These are phyloP conservation scores for Psettodes erumei DNA, from an alignment of 2,113 vertebrate species.

Conservation along the genomic window DNA sequence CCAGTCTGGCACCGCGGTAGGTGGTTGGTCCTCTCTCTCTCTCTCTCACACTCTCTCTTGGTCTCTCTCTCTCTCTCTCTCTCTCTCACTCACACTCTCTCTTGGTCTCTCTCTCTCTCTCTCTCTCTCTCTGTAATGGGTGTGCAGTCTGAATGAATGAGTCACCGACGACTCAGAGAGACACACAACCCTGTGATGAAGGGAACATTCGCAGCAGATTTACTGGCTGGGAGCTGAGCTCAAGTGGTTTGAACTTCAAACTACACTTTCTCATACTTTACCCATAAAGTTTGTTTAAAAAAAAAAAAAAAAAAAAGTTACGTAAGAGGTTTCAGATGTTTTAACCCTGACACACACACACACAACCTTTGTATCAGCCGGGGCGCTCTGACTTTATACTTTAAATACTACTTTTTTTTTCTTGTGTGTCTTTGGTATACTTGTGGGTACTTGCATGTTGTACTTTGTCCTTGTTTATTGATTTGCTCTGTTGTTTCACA, in stretches of 20 bases:
- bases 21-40: slow-evolving; percentile 36
- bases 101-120: slow-evolving; percentile 6
- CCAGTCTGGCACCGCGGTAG: slow-evolving; percentile 63
- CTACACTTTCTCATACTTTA: neutral
- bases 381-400: too few species aligned
- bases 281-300: neutral
- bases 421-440: too few species aligned
- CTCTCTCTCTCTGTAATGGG: slow-evolving; percentile 24
- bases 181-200: slow-evolving; percentile 23
- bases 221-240: slow-evolving; percentile 1
- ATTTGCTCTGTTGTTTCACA: too few species aligned
- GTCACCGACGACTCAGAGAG: slow-evolving; percentile 49
- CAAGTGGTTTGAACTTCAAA: neutral
- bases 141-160: slow-evolving; percentile 67
- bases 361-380: too few species aligned
- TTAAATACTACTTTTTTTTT: too few species aligned
- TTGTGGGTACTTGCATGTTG: too few species aligned
- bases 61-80: slow-evolving; percentile 14
- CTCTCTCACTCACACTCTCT: slow-evolving; percentile 14
- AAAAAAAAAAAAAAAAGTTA: neutral
- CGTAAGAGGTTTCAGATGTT: neutral
- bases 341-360: neutral
- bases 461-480: too few species aligned
- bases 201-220: slow-evolving; percentile 25
- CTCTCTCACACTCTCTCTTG: too few species aligned